Evolutionary conservation across 2,888 invertebrate genomes (phyloP), one percentile per base, ranked within the genome.

Genomic region (Mesorhabditis spiculigera): DNA sequence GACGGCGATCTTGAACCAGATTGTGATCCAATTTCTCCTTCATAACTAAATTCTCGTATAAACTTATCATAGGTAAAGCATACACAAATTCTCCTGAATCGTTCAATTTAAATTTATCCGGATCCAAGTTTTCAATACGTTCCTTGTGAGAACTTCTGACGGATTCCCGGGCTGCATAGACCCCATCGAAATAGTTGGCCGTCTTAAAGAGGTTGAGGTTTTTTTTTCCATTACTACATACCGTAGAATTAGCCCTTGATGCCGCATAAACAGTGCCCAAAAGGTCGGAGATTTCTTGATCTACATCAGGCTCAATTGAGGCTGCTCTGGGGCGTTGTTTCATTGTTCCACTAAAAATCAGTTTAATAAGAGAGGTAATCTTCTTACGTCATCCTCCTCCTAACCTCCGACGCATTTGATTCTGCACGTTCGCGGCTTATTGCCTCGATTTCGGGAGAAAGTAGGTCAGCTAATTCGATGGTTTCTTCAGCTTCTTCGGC

Each of bases 401-500:
- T 50, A 10, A 50, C n/a, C 3, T 50, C 58, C n/a, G 8, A 10
- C 8, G 58, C 58, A 50, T 50, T 50, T n/a, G 58, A 50, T 50
- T 50, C 58, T 13, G 58, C 58, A 13, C 58, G 8, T 50, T 50
- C 58, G 0, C 58, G 8, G 8, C n/a, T 10, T 13, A 50, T n/a
- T n/a, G n/a, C n/a, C n/a, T 10, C n/a, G 10, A 50, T n/a, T 50
- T 50, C n/a, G n/a, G 58, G 10, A n/a, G 58, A 50, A n/a, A 50
- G 58, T 13, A 50, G 58, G n/a, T 50, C 10, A 50, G 8, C 58
- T n/a, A 50, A 10, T 13, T 50, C 58, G 58, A 50, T 13, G n/a
- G n/a, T n/a, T 50, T 50, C 58, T 50, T 50, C 58, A 10, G 58
- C 58, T 50, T 50, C 58, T 50, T 50, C 58, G n/a, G 58, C 58